Base-by-base conservation (phyloP, 1,140 invertebrate species). In the Drosophila mayri region DNA sequence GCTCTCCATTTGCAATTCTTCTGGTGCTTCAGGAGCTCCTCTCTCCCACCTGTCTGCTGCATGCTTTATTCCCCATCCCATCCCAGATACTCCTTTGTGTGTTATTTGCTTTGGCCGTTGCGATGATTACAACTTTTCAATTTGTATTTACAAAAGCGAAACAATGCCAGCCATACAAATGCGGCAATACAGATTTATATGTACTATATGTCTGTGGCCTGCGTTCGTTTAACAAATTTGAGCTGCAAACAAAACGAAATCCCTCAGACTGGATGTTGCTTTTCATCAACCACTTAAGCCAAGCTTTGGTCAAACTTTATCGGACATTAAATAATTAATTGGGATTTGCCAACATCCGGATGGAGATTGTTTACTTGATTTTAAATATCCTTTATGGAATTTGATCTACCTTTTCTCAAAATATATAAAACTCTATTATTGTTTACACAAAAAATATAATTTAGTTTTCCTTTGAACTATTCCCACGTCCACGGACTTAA, bases 61-160 rank as follows among this genome's bases (percentile, higher is more conserved):
- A 49, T 32, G 25, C 50, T 37, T 38, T 74, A 63, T 54, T 40
- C 14, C 40, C 37, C 66, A 54, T 40, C 25, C 38, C 46, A 41
- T 40, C 25, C 38, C 46, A 41, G n/a, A 6, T 50, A 58, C 14
- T 35, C 44, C 40, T 46, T 66, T 76, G 64, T 72, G 62, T 72
- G 62, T 87, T 86, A 37, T 86, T 83, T 79, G 65, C 49, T 49
- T 43, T 55, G 50, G 22, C 40, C 40, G 46, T 64, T 78, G 62
- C 47, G 40, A 66, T 65, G 43, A 76, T 67, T 73, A 79, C 76
- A 88, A 83, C 62, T 79, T 76, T 87, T 82, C 70, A 72, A 87
- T 76, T 82, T 68, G 62, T 72, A 72, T 80, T 65, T 60, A 78
- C 54, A 64, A 64, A 58, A 28, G 79, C 65, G 55, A 61, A 81